A percentile compares a stretch with the other conserved stretches of the same genome.
Conservation (phyloP, 92 coral and sea anemone genomes). For the Actinernus sp. region DNA sequence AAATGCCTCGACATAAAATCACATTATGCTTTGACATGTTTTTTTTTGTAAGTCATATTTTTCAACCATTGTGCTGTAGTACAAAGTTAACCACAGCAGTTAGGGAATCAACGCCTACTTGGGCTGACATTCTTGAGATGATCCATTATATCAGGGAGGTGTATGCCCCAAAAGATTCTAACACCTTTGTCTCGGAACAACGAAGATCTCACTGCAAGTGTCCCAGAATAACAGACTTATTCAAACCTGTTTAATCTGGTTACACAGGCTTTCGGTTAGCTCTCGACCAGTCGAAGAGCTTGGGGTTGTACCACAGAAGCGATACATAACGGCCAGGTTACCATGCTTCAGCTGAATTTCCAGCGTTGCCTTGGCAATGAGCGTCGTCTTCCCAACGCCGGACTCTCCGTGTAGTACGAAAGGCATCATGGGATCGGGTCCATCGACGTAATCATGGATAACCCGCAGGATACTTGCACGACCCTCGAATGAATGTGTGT, state of each 20-base stretch:
- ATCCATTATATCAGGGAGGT: too few species aligned
- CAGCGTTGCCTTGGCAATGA: slow-evolving; percentile 55
- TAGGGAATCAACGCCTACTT: too few species aligned
- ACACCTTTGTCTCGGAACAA: too few species aligned
- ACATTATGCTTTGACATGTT: too few species aligned
- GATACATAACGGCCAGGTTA: slow-evolving; percentile 51
- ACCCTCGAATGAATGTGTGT: slow-evolving; percentile 58
- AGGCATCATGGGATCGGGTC: slow-evolving; percentile 22
- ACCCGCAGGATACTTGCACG: slow-evolving; percentile 44
- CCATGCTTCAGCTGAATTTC: slow-evolving; percentile 47
- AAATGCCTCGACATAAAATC: too few species aligned
- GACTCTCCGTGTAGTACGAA: slow-evolving; percentile 64
- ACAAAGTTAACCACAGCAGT: too few species aligned
- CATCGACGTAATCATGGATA: slow-evolving; percentile 36
- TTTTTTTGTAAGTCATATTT: too few species aligned
- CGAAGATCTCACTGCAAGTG: too few species aligned
- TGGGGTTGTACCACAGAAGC: slow-evolving; percentile 69
- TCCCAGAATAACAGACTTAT: too few species aligned
- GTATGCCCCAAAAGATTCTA: too few species aligned
- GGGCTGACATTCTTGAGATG: too few species aligned
- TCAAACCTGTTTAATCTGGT: slow-evolving; percentile 50
- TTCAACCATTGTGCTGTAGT: too few species aligned
- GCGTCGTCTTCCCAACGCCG: slow-evolving; percentile 68
- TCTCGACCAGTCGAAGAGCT: slow-evolving; percentile 72
- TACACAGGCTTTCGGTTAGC: slow-evolving; percentile 51